Evolutionary conservation across 1,140 invertebrate genomes (phyloP), one percentile per base, ranked within the genome.

Genomic region (Chymomyza costata): DNA sequence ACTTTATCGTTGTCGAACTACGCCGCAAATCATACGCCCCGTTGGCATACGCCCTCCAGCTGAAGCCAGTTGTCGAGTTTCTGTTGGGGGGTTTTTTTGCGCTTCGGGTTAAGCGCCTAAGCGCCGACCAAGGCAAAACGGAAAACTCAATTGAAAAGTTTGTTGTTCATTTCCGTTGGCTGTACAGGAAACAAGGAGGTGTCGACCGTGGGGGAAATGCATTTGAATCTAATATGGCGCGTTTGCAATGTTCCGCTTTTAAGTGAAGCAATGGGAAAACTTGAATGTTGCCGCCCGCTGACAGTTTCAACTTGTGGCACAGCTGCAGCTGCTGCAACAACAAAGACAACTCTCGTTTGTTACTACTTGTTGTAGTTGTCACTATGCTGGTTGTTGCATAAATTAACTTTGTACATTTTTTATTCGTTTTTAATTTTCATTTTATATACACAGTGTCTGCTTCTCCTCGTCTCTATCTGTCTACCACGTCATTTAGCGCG

Each of bases 141-240:
- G 67, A 71, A 71, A 71, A 71, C 67, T 71, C 67, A 71, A 71
- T 71, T 71, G 67, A 60, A 71, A 71, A 71, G 67, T 71, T 71
- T 71, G 67, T 47, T 71, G 56, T 71, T 71, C 67, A 71, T 71
- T 71, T 71, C 67, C 67, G 67, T 45, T 8, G 46, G 48, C 52
- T 30, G 54, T 60, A 43, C 44, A 52, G 67, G 67, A 71, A 62
- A 19, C 46, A 35, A n/a, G 62, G 67, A 71, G 67, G 67, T 71
- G 67, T 71, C 52, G 51, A 58, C 66, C 65, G 52, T 34, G 62
- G 61, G 67, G 67, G 67, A 71, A 71, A 65, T 71, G 67, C 67
- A 71, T 71, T 71, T 62, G 67, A 71, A 71, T 71, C 67, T 71
- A 71, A 71, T 71, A 71, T 71, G 57, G 67, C 67, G 67, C n/a